phyloP scores from a whole-genome alignment of 2,888 invertebrate genomes.

The Hoplodrina ambigua region DNA sequence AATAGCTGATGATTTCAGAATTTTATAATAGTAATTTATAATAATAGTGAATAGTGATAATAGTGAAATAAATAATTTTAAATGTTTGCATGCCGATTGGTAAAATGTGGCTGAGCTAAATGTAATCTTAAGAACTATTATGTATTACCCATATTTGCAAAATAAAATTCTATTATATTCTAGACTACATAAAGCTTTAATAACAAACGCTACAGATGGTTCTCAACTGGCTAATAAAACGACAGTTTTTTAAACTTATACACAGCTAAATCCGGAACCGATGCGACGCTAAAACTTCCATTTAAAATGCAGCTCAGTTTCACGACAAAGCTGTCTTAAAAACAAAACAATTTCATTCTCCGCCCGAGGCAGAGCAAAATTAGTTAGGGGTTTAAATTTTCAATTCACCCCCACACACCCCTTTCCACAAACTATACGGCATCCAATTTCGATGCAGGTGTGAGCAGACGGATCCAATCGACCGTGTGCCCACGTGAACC shows the following conservation, averaged over 20 bases:
- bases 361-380: constrained; percentile 26
- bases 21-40: too few species aligned
- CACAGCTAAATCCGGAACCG: background rate
- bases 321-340: constrained; percentile 24
- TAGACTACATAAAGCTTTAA: background rate
- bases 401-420: constrained; percentile 36
- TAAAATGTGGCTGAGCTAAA: too few species aligned
- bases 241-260: background rate
- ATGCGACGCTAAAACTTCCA: background rate
- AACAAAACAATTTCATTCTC: constrained; percentile 30
- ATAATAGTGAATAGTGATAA: too few species aligned
- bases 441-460: constrained; percentile 59
- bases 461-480: constrained; percentile 44
- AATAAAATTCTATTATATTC: too few species aligned
- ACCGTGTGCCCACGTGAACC: constrained; percentile 25
- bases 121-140: too few species aligned
- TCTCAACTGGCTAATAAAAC: too few species aligned
- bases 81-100: too few species aligned
- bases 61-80: too few species aligned
- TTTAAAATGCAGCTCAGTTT: constrained; percentile 23
- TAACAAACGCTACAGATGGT: background rate
- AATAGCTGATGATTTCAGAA: too few species aligned
- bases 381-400: constrained; percentile 42
- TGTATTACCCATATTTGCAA: too few species aligned
- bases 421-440: constrained; percentile 19